Percentiles rank a stretch among this genome's conserved stretches.
Evolutionary conservation across 2,113 vertebrate genomes (phyloP).

Genomic region (Proteles cristata): DNA sequence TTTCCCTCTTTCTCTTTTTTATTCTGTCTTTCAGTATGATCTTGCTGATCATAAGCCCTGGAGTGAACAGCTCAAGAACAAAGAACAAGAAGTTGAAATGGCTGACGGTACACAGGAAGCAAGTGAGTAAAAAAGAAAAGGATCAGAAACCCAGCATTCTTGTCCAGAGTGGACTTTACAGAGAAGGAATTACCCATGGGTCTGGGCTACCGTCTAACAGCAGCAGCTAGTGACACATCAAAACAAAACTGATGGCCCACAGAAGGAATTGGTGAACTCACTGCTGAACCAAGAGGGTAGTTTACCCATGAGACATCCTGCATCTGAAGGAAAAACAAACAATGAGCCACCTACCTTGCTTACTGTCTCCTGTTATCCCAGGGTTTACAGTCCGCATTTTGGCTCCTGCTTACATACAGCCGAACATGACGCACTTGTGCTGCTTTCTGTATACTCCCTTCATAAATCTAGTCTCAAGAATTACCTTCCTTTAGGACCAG

Average conservation of each 20-base stretch:
- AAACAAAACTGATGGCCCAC: not conserved
- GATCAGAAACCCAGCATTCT: not conserved
- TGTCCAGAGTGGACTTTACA: not conserved
- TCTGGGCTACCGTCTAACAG: not conserved
- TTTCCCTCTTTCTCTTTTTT: not conserved
- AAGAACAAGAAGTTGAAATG: conserved; percentile 27
- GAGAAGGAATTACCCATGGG: conserved; percentile 23
- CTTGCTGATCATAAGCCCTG: not conserved
- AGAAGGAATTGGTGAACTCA: not conserved
- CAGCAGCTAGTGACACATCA: not conserved
- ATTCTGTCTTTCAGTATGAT: conserved; percentile 1
- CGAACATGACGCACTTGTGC: not conserved
- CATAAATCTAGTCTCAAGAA: not conserved
- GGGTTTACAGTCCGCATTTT: not conserved
- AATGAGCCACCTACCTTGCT: not conserved
- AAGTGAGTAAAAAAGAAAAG: conserved; percentile 12
- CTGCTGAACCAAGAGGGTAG: not conserved
- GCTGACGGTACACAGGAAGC: not conserved
- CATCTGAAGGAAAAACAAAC: not conserved
- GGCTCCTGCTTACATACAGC: not conserved
- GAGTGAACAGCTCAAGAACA: conserved; percentile 13
- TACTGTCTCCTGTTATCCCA: not conserved
- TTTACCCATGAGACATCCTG: not conserved
- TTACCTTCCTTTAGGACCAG: not conserved
- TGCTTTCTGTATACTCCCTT: not conserved